A percentile compares a stretch with the other conserved stretches of the same genome.
These are phyloP conservation scores for Pristionchus japonicus DNA, from an alignment of 2,888 invertebrate genomes.

Conservation along the genomic window DNA sequence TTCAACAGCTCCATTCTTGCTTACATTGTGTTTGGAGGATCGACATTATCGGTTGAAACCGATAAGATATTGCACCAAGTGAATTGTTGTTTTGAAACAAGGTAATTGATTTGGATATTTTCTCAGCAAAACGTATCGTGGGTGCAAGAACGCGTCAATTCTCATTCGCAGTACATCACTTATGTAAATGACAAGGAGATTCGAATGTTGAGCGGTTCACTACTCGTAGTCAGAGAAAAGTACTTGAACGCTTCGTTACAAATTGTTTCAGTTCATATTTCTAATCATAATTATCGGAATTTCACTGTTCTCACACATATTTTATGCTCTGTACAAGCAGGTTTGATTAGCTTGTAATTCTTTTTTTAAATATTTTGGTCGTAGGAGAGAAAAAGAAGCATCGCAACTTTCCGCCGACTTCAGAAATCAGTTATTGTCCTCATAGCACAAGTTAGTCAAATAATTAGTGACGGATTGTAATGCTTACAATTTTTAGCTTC, in stretches of 20 bases:
- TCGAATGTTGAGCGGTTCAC: neutral
- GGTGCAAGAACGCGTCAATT: neutral
- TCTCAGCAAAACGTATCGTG: neutral
- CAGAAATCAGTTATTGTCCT: neutral
- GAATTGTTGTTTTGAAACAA: neutral
- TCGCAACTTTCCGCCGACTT: neutral
- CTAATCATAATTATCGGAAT: neutral
- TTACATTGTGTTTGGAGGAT: neutral
- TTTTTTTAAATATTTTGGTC: neutral
- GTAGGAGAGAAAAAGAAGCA: neutral
- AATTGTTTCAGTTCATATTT: neutral
- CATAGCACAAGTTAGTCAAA: neutral
- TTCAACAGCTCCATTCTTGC: neutral
- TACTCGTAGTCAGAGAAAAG: neutral
- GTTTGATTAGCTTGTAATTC: neutral
- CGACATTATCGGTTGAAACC: neutral
- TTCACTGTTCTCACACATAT: neutral
- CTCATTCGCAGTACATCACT: neutral
- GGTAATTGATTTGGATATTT: no score
- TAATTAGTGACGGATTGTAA: neutral
- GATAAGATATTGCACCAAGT: neutral
- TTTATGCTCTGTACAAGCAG: neutral
- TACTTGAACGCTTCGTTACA: neutral
- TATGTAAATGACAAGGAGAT: neutral
- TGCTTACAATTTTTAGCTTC: neutral